Base-by-base conservation (phyloP, 2,888 invertebrate genomes). In the Eudemis profundana region DNA sequence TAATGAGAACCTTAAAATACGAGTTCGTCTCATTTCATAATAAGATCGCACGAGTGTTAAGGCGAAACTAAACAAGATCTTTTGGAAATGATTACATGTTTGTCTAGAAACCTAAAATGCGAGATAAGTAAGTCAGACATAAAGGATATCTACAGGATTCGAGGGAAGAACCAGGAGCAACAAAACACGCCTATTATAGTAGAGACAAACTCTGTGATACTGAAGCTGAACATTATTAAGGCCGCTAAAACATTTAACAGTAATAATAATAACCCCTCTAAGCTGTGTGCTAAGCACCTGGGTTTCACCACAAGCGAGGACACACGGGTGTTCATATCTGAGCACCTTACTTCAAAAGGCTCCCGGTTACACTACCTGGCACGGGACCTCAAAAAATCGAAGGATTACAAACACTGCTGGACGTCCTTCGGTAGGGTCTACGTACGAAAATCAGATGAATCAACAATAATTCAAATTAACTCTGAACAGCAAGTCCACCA, bases 71-170 rank as follows among this genome's bases (percentile, higher is more conserved):
- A 29, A 29, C 29, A 29, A 29, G 29, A 29, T 7, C 29, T 29
- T 7, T 29, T 29, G 7, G 29, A 3, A 5, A 29, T 29, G 29
- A 29, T 29, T 7, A 5, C 7, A 5, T 29, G 4, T 8, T 29
- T 29, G 29, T 3, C 29, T 23, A 29, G 29, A 42, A 53, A 40
- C 19, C 36, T 69, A 29, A 29, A 29, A 7, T 29, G 29, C 29
- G 29, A 29, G 29, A 29, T 29, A 29, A 29, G 7, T 1, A 46
- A 42, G 33, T n/a, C 33, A 0, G 53, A 65, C 23, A 64, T 68
- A 10, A 64, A 33, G n/a, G 63, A 66, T 36, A 56, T 64, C 8
- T 67, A 67, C 40, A 42, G 67, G 8, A 29, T 29, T 5, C 29
- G 29, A 29, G 29, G 29, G 29, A 29, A 29, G 29, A 29, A 29